These are phyloP conservation scores for Ellobium chinense DNA, from an alignment of 2,888 invertebrate species.

Conservation along the genomic window DNA sequence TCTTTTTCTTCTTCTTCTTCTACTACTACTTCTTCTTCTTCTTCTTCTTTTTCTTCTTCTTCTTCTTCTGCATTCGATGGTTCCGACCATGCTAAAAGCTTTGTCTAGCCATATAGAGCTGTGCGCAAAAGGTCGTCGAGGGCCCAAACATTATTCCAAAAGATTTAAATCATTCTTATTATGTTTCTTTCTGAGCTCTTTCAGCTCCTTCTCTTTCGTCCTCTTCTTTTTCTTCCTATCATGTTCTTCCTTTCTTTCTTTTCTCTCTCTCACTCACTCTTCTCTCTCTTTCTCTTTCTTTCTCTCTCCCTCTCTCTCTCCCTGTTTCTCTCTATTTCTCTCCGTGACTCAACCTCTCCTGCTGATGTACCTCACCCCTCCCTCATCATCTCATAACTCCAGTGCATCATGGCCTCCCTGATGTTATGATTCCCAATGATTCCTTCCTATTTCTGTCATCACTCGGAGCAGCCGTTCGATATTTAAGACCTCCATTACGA, in stretches of 20 bases:
- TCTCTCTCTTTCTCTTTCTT: background rate
- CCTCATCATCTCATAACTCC: background rate
- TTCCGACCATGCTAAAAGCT: too few relatives aligned
- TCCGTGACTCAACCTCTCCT: background rate
- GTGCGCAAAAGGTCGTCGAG: too few relatives aligned
- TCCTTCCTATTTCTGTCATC: background rate
- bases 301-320: background rate
- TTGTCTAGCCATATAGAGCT: too few relatives aligned
- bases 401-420: background rate
- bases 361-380: background rate
- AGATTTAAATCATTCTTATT: too few relatives aligned
- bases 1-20: too few relatives aligned
- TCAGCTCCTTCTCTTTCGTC: too few relatives aligned
- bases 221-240: background rate
- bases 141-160: too few relatives aligned
- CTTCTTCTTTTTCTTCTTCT: background rate
- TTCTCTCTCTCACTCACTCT: background rate
- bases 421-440: background rate
- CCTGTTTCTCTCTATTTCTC: background rate
- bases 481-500: constrained; percentile 8
- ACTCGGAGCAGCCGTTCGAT: background rate
- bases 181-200: too few relatives aligned
- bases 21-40: too few relatives aligned
- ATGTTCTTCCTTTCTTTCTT: background rate
- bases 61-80: background rate